phyloP scores from a whole-genome alignment of 1,140 invertebrate species.

The Eumeta japonica region DNA sequence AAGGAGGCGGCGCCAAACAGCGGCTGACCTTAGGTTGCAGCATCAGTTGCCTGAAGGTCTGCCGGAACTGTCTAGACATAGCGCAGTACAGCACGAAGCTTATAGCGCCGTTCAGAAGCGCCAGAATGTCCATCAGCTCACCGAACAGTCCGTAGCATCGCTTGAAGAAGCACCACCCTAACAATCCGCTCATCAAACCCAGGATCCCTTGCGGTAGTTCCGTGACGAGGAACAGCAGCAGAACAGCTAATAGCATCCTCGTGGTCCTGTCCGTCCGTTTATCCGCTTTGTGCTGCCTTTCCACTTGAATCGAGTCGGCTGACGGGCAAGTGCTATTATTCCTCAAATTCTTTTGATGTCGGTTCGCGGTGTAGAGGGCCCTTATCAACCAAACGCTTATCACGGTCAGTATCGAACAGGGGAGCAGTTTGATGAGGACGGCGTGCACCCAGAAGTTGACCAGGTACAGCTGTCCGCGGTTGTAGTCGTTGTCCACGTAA shows the following conservation, averaged over 20 bases:
- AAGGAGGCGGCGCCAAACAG: conserved; percentile 31
- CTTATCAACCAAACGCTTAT: conserved; percentile 79
- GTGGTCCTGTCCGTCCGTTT: conserved; percentile 82
- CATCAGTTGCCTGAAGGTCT: conserved; percentile 79
- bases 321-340: conserved; percentile 61
- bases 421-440: conserved; percentile 81
- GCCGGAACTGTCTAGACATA: conserved; percentile 90
- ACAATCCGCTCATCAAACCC: conserved; percentile 69
- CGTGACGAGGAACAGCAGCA: conserved; percentile 82
- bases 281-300: conserved; percentile 63
- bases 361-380: conserved; percentile 69
- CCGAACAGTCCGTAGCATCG: conserved; percentile 78
- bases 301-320: conserved; percentile 36
- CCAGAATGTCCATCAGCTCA: conserved; percentile 89
- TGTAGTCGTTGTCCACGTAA: conserved; percentile 64
- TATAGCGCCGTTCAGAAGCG: conserved; percentile 87
- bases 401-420: conserved; percentile 78
- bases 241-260: conserved; percentile 83
- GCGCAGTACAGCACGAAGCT: conserved; percentile 94
- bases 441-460: conserved; percentile 86
- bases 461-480: conserved; percentile 61
- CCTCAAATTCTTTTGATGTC: conserved; percentile 66
- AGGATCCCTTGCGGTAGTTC: conserved; percentile 83
- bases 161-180: conserved; percentile 72
- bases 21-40: conserved; percentile 51